A percentile compares a stretch with the other conserved stretches of the same genome.
Conservation (phyloP, 2,797 vertebrate species). For the Microctenopoma steveboyesi region DNA sequence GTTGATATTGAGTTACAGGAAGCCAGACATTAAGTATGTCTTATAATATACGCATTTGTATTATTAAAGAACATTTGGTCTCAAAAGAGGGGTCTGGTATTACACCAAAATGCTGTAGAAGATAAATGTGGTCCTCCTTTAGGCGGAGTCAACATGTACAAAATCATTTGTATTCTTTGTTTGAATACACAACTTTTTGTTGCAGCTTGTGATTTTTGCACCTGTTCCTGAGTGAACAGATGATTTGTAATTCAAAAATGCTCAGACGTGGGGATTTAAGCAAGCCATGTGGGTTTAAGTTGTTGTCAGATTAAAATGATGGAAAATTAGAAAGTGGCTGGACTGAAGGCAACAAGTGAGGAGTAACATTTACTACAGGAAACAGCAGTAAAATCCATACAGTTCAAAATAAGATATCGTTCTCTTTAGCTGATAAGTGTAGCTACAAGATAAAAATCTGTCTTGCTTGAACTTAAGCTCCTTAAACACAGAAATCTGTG, state of each 20-base stretch:
- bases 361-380: not conserved
- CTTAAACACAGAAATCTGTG: not conserved
- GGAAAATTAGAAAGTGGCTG: not conserved
- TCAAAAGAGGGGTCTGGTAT: not conserved
- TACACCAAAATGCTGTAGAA: not conserved
- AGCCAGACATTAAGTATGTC: too few relatives aligned
- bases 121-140: not conserved
- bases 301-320: slow-evolving; percentile 5
- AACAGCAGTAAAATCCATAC: not conserved
- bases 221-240: slow-evolving; percentile 6
- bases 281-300: not conserved
- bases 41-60: too few relatives aligned
- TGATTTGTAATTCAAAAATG: not conserved
- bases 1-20: too few relatives aligned
- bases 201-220: not conserved
- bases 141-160: not conserved
- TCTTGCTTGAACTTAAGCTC: not conserved
- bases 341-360: not conserved
- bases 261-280: not conserved
- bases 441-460: not conserved
- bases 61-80: too few relatives aligned
- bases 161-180: not conserved
- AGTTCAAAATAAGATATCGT: not conserved
- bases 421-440: not conserved
- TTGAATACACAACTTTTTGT: not conserved